These are phyloP conservation scores for Andrena bicolor DNA, from an alignment of 2,888 invertebrate genomes.

Conservation along the genomic window DNA sequence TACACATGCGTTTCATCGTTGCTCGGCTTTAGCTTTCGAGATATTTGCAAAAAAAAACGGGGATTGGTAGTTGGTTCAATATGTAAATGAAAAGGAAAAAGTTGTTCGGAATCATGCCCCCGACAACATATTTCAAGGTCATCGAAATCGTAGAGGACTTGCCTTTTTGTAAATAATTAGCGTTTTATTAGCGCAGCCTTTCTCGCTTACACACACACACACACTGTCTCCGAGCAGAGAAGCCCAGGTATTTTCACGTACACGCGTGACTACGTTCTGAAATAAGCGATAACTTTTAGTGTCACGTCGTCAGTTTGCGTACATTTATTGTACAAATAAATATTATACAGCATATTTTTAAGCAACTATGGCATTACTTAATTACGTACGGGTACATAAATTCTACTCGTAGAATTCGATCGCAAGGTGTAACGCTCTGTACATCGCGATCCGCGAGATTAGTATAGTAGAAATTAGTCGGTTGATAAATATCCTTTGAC, in stretches of 20 bases:
- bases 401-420: conserved; percentile 47
- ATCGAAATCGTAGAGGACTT: no score
- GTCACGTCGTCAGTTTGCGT: conserved; percentile 50
- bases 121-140: no score
- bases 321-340: conserved; percentile 67
- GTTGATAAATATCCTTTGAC: conserved; percentile 29
- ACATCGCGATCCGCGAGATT: conserved; percentile 43
- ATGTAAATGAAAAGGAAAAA: no score
- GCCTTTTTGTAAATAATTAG: no score
- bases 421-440: conserved; percentile 36
- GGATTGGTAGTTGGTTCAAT: no score
- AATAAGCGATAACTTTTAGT: conserved; percentile 54
- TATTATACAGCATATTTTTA: conserved; percentile 63
- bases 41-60: no score
- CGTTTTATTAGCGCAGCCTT: not conserved
- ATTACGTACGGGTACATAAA: conserved; percentile 58
- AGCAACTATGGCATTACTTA: conserved; percentile 64
- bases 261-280: conserved; percentile 23
- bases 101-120: no score
- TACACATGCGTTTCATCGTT: no score
- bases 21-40: no score
- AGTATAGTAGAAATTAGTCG: conserved; percentile 10
- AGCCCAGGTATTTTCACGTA: not conserved
- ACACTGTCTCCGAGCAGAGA: not conserved
- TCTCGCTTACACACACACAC: not conserved